A percentile compares a stretch with the other conserved stretches of the same genome.
These are phyloP conservation scores for Chloroceryle aenea DNA, from an alignment of 2,113 vertebrate genomes.

Conservation along the genomic window DNA sequence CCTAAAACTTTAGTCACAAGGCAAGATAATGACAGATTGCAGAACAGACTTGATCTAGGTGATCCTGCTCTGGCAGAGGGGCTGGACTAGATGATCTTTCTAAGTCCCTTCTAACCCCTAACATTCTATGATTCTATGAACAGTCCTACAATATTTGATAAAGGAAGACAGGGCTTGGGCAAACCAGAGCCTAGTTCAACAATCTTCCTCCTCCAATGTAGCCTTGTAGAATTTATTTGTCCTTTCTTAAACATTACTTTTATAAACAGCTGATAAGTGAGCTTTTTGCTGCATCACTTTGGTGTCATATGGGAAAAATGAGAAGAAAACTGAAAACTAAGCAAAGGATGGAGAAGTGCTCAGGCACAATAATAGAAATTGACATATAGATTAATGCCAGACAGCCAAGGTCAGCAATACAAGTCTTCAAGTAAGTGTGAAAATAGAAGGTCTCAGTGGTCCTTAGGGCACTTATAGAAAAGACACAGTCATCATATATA, in stretches of 20 bases:
- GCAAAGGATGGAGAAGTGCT: neutral
- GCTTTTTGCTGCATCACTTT: neutral
- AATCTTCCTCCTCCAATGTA: too few relatives aligned
- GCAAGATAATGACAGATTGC: accelerated
- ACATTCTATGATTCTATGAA: too few relatives aligned
- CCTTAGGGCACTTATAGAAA: neutral
- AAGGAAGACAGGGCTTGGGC: neutral
- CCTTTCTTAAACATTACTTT: neutral
- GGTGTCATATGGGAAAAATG: accelerated
- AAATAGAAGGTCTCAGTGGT: neutral
- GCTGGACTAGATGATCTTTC: too few relatives aligned
- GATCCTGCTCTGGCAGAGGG: too few relatives aligned
- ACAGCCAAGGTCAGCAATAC: neutral
- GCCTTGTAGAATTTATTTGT: neutral
- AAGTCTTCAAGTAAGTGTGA: neutral
- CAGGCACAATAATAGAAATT: neutral
- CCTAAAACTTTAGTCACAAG: neutral
- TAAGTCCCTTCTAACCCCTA: too few relatives aligned
- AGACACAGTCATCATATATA: neutral
- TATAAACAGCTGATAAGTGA: neutral
- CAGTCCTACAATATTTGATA: neutral
- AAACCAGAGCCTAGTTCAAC: accelerated
- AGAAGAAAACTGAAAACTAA: neutral
- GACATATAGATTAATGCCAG: neutral
- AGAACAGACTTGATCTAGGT: too few relatives aligned